These are phyloP conservation scores for Girardinus metallicus DNA, from an alignment of 2,797 vertebrate species.

Conservation along the genomic window DNA sequence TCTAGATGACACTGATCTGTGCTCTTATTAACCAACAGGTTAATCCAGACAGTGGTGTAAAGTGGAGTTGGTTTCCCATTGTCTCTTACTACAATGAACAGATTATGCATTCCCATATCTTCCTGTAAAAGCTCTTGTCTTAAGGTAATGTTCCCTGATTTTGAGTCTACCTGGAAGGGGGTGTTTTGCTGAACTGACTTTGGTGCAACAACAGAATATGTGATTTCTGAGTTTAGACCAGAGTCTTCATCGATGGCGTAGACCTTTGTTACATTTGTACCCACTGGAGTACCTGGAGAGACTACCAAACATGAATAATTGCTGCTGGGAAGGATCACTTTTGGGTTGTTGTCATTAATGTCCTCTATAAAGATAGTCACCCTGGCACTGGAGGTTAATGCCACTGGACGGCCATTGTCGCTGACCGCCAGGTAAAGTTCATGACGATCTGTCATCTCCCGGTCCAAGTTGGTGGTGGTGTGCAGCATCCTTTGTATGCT, in stretches of 20 bases:
- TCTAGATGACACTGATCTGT: slow-evolving; percentile 73
- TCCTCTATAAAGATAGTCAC: slow-evolving; percentile 83
- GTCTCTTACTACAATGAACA: slow-evolving; percentile 81
- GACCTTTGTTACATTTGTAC: slow-evolving; percentile 79
- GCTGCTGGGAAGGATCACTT: slow-evolving; percentile 81
- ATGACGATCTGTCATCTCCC: slow-evolving; percentile 75
- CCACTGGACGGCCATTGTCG: slow-evolving; percentile 74
- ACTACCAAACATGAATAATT: slow-evolving; percentile 82
- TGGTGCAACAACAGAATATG: slow-evolving; percentile 69
- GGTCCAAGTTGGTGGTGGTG: slow-evolving; percentile 76
- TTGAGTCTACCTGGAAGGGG: slow-evolving; percentile 78
- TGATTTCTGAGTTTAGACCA: slow-evolving; percentile 83
- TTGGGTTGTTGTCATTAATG: slow-evolving; percentile 84
- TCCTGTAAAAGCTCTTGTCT: slow-evolving; percentile 59
- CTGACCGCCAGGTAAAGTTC: slow-evolving; percentile 78
- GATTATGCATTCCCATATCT: slow-evolving; percentile 81
- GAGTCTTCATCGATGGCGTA: slow-evolving; percentile 82
- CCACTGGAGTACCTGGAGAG: slow-evolving; percentile 65
- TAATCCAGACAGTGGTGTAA: slow-evolving; percentile 82
- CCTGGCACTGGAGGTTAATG: slow-evolving; percentile 74
- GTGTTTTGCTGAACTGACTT: slow-evolving; percentile 50
- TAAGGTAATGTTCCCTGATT: slow-evolving; percentile 81
- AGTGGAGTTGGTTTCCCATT: slow-evolving; percentile 80
- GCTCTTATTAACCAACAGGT: slow-evolving; percentile 81
- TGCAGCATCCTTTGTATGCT: slow-evolving; percentile 65